A percentile compares a stretch with the other conserved stretches of the same genome.
These are phyloP conservation scores for Deilephila porcellus DNA, from an alignment of 2,888 invertebrate species.

Conservation along the genomic window DNA sequence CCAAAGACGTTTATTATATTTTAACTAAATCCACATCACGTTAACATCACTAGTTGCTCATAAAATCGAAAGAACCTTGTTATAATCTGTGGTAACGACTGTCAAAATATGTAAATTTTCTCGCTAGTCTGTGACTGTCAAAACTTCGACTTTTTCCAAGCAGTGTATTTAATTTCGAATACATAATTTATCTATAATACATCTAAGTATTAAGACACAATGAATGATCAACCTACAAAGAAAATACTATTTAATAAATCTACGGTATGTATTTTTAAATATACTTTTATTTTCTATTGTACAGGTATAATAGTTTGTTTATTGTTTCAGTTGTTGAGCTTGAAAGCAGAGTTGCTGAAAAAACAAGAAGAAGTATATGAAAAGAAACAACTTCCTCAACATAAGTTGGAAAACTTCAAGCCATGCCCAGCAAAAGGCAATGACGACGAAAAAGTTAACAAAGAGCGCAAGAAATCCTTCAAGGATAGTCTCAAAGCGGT, in stretches of 20 bases:
- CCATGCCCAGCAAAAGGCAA: slow-evolving; percentile 69
- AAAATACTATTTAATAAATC: slow-evolving; percentile 83
- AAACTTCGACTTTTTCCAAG: too few species aligned
- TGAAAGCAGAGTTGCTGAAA: slow-evolving; percentile 94
- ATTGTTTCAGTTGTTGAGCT: slow-evolving; percentile 86
- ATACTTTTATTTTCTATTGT: not conserved
- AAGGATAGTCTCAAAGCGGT: slow-evolving; percentile 68
- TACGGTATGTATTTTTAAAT: slow-evolving; percentile 68
- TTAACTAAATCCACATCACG: not conserved
- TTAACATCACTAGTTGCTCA: too few species aligned
- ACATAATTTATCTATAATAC: too few species aligned
- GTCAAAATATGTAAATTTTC: too few species aligned
- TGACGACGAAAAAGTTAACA: slow-evolving; percentile 69
- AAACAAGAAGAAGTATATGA: slow-evolving; percentile 93
- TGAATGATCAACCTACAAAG: slow-evolving; percentile 70
- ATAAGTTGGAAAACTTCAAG: slow-evolving; percentile 81
- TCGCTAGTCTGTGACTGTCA: too few species aligned
- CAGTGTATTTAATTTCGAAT: too few species aligned
- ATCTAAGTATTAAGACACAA: slow-evolving; percentile 40
- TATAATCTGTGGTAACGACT: too few species aligned
- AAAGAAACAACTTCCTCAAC: slow-evolving; percentile 83
- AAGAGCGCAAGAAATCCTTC: slow-evolving; percentile 60
- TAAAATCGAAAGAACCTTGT: too few species aligned
- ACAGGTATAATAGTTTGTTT: not conserved
- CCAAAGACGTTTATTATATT: too few species aligned